Percentiles rank a stretch among this genome's conserved stretches.
phyloP scores from a whole-genome alignment of 2,888 invertebrate genomes.

The Cyclophora punctaria region DNA sequence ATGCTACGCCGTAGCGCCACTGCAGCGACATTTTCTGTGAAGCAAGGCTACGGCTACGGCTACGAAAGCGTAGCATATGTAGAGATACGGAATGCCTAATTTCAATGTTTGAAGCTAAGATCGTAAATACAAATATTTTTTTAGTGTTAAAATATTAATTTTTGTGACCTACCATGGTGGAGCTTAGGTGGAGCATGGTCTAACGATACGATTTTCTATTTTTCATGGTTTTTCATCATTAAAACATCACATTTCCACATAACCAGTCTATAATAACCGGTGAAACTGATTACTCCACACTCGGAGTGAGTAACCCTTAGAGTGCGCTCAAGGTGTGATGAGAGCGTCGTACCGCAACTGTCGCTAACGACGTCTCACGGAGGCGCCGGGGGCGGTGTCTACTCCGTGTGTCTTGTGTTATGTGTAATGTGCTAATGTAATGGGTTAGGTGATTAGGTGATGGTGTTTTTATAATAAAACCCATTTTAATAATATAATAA shows the following conservation, averaged over 20 bases:
- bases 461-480: too few relatives aligned
- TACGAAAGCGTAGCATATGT: constrained; percentile 17
- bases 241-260: neutral
- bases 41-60: constrained; percentile 15
- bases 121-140: too few relatives aligned
- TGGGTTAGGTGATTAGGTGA: too few relatives aligned
- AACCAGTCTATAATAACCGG: neutral
- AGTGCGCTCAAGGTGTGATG: constrained; percentile 6
- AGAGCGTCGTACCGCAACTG: constrained; percentile 31
- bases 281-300: neutral
- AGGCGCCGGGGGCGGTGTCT: constrained; percentile 3
- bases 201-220: too few relatives aligned
- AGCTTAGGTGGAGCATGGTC: too few relatives aligned
- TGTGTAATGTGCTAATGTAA: neutral
- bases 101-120: too few relatives aligned
- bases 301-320: constrained; percentile 9
- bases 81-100: constrained; percentile 10
- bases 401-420: neutral
- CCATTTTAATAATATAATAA: too few relatives aligned
- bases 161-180: too few relatives aligned
- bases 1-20: too few relatives aligned
- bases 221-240: too few relatives aligned
- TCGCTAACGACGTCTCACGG: constrained; percentile 30
- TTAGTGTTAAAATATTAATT: too few relatives aligned
- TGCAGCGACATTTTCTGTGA: neutral